Evolutionary conservation across 1,140 invertebrate species (phyloP).

Genomic region (Antheraea pernyi): DNA sequence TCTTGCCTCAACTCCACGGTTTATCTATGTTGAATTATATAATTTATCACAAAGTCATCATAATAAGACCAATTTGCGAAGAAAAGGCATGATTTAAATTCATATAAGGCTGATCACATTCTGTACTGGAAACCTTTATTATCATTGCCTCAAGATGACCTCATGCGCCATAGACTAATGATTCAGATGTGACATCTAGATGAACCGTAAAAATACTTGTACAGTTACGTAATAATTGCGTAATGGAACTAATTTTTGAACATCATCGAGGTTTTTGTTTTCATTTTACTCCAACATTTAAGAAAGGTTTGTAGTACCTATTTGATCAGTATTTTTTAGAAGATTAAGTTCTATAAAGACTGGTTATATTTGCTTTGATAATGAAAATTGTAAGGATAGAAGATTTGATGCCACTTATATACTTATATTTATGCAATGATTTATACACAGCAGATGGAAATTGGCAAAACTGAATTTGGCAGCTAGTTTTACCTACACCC

Average conservation of each 20-base stretch:
- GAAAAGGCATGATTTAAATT: conserved; percentile 10
- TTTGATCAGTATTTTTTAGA: background rate
- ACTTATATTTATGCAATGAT: too few relatives aligned
- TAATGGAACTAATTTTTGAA: background rate
- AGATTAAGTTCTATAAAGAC: background rate
- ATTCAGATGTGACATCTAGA: conserved; percentile 7
- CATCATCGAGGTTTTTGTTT: background rate
- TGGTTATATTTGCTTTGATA: background rate
- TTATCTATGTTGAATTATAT: background rate
- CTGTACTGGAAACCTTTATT: conserved; percentile 13
- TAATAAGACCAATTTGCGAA: conserved; percentile 11
- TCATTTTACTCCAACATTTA: background rate
- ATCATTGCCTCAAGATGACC: conserved; percentile 8
- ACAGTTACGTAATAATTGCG: background rate
- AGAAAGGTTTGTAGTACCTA: background rate
- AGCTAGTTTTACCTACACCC: too few relatives aligned
- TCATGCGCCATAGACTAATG: conserved; percentile 10
- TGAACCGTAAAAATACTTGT: background rate
- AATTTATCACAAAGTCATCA: conserved; percentile 9
- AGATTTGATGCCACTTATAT: background rate
- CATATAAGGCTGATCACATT: conserved; percentile 16
- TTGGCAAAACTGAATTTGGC: too few relatives aligned
- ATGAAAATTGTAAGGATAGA: background rate
- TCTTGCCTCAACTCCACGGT: background rate
- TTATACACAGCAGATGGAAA: too few relatives aligned